A percentile compares a stretch with the other conserved stretches of the same genome.
These are phyloP conservation scores for Clivina fossor DNA, from an alignment of 2,888 invertebrate species.

Conservation along the genomic window DNA sequence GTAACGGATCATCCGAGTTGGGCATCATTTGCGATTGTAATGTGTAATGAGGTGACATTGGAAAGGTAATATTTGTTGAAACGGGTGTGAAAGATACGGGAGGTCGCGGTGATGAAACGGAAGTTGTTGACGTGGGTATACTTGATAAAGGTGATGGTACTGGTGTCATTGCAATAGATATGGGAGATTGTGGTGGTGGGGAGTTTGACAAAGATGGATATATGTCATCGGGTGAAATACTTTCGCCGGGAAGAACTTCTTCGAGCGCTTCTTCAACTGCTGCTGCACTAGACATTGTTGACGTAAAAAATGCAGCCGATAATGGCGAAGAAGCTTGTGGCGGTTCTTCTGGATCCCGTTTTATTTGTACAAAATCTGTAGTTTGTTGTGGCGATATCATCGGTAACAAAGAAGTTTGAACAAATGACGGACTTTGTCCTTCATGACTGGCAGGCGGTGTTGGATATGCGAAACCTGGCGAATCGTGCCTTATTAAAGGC, in stretches of 20 bases:
- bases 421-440: slow-evolving; percentile 66
- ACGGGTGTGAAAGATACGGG: slow-evolving; percentile 51
- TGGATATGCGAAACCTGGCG: slow-evolving; percentile 80
- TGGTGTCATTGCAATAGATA: slow-evolving; percentile 57
- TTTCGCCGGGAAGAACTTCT: slow-evolving; percentile 81
- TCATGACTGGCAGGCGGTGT: slow-evolving; percentile 88
- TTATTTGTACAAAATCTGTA: slow-evolving; percentile 46
- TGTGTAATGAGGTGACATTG: slow-evolving; percentile 54
- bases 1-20: slow-evolving; percentile 81
- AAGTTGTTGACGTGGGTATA: slow-evolving; percentile 46
- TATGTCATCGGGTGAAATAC: slow-evolving; percentile 59
- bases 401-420: slow-evolving; percentile 51
- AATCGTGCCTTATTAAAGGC: slow-evolving; percentile 63
- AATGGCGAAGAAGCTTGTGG: slow-evolving; percentile 78
- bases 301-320: slow-evolving; percentile 81
- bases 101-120: slow-evolving; percentile 48
- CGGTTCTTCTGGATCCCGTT: slow-evolving; percentile 60
- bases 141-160: slow-evolving; percentile 56
- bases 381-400: slow-evolving; percentile 53
- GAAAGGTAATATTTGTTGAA: slow-evolving; percentile 51
- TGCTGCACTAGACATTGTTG: slow-evolving; percentile 82
- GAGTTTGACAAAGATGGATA: slow-evolving; percentile 54
- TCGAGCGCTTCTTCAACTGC: slow-evolving; percentile 84
- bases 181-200: slow-evolving; percentile 65
- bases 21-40: slow-evolving; percentile 83